Conservation (phyloP, 1,140 invertebrate genomes). For the Tetranychus urticae region DNA sequence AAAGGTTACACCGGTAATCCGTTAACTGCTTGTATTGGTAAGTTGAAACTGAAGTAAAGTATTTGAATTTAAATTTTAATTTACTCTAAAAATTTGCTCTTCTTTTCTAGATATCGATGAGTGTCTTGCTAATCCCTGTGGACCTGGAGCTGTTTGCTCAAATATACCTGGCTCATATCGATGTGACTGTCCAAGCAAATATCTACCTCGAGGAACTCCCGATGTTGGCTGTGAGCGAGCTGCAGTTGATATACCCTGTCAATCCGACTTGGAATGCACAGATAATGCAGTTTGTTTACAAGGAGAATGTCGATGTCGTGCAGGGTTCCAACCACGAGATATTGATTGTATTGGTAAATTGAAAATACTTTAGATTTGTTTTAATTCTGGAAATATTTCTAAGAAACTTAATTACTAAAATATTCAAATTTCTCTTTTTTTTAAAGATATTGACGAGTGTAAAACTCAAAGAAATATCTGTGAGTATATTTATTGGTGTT, state of each 20-base stretch:
- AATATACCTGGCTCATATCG: conserved; percentile 57
- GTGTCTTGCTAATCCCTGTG: conserved; percentile 35
- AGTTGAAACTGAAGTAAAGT: not conserved
- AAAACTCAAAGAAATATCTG: too few species aligned
- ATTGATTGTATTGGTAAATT: conserved; percentile 14
- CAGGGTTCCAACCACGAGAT: conserved; percentile 21
- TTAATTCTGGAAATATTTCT: too few species aligned
- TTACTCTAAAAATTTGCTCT: not conserved
- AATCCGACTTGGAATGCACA: conserved; percentile 6
- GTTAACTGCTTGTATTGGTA: conserved; percentile 15
- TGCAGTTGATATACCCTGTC: conserved; percentile 7
- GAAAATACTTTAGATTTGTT: not conserved
- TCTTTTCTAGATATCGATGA: conserved; percentile 13
- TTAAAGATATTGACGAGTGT: too few species aligned
- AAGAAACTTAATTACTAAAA: too few species aligned
- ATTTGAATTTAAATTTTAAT: not conserved
- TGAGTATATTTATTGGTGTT: too few species aligned
- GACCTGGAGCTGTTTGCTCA: conserved; percentile 57
- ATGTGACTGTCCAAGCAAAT: conserved; percentile 41
- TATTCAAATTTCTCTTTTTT: too few species aligned
- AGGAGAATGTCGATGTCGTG: conserved; percentile 20
- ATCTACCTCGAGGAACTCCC: not conserved
- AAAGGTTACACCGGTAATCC: conserved; percentile 48
- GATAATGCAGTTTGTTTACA: conserved; percentile 6
- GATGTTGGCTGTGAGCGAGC: conserved; percentile 9